Evolutionary conservation across 2,797 vertebrate genomes (phyloP).

Genomic region (Todus mexicanus): DNA sequence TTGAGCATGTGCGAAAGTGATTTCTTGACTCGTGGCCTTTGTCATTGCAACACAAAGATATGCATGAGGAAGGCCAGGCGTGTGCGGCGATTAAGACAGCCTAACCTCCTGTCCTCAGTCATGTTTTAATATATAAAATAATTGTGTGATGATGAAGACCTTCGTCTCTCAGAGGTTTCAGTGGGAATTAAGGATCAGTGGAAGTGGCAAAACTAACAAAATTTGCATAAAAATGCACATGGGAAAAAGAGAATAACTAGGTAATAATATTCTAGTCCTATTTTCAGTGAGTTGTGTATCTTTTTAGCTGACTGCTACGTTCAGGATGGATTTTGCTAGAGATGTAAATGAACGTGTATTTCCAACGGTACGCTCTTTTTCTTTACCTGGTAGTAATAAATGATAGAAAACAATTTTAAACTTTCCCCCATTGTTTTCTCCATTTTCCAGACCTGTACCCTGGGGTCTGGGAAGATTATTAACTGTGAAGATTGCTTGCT

Average conservation of each 20-base stretch:
- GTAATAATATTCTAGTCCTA: neutral
- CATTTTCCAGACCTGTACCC: neutral
- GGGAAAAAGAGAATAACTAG: neutral
- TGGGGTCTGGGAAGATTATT: slow-evolving; percentile 40
- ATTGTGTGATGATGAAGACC: neutral
- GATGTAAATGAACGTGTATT: neutral
- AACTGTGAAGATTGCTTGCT: slow-evolving; percentile 30
- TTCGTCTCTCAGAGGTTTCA: neutral
- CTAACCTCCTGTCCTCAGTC: neutral
- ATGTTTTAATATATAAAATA: neutral
- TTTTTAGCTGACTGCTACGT: neutral
- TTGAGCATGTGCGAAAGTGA: neutral
- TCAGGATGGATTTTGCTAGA: neutral
- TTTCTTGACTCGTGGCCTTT: neutral
- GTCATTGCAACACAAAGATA: neutral
- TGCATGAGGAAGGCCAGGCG: neutral
- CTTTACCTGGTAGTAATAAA: neutral
- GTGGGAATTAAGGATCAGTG: slow-evolving; percentile 29
- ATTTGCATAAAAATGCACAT: slow-evolving; percentile 58
- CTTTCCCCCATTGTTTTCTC: slow-evolving; percentile 19
- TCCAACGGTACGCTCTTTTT: neutral
- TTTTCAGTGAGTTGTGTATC: neutral
- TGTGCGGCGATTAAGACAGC: neutral
- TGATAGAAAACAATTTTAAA: neutral
- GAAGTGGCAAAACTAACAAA: neutral